Evolutionary conservation across 2,113 vertebrate species (phyloP), one percentile per base, ranked within the genome.

Genomic region (Motacilla alba): DNA sequence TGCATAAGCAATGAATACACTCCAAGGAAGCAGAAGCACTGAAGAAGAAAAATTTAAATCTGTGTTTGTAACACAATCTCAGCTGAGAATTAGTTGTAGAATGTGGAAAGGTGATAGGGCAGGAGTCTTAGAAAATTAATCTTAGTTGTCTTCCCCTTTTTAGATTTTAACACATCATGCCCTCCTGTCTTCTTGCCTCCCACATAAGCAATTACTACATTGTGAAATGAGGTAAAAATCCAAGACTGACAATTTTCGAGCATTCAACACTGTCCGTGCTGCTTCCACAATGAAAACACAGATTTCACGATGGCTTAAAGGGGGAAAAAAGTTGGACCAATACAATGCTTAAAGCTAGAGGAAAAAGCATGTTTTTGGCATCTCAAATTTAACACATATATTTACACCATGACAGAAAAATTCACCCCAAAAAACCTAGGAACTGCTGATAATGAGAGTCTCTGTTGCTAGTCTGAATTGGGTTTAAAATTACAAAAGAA

Each of bases 221-320:
- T 89, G 95, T 95, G 88, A 95, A 92, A 79, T 78, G 66, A 84
- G 92, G 77, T 80, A 97, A 97, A 97, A 96, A 96, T 70, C 64
- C 56, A 85, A 89, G 74, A 60, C 39, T 55, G 79, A 82, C 62
- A 59, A 72, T 93, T 83, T 77, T 85, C 39, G 6, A 83, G 70
- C 31, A 50, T 85, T 83, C 78, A 68, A 33, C 53, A 53, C 14
- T 41, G 50, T 76, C 74, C 46, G 8, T 55, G 43, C n/a, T 59
- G 55, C 43, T 87, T 49, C 74, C 59, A 83, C 50, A 55, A 37
- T 16, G 62, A 79, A 94, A 85, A 39, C 13, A 2, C 30, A 94
- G 49, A 44, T 93, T 87, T 94, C 62, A 62, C 0, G 0, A 53
- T 44, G 46, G 46, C 37, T 85, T 89, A 73, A 89, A 64, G 0